Conservation (phyloP, 2,797 vertebrate species). For the Cuniculus paca region DNA sequence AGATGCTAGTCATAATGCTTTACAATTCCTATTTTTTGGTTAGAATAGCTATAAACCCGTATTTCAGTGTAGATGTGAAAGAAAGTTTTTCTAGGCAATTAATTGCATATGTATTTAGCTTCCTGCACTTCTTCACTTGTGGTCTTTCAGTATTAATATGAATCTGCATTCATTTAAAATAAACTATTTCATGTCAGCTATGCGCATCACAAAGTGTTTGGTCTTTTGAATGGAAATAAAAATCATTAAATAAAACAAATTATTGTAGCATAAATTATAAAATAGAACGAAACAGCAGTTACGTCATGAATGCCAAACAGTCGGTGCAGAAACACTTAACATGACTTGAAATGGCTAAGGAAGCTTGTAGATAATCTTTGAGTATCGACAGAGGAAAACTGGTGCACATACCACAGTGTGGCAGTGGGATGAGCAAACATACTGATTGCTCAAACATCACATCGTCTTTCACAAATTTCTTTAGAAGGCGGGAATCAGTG, state of each 20-base stretch:
- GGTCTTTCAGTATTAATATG: neutral
- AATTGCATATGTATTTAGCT: neutral
- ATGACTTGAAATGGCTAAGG: neutral
- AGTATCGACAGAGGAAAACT: neutral
- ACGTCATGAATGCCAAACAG: fast-evolving
- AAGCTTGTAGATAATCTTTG: neutral
- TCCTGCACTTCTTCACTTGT: neutral
- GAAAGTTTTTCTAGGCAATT: neutral
- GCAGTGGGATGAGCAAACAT: neutral
- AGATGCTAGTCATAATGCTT: slow-evolving; percentile 59
- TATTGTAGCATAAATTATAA: neutral
- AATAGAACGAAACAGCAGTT: neutral
- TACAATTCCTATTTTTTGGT: slow-evolving; percentile 36
- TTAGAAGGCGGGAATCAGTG: neutral
- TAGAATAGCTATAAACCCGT: slow-evolving; percentile 53
- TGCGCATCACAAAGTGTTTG: neutral
- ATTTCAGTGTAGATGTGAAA: slow-evolving; percentile 12
- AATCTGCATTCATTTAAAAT: slow-evolving; percentile 31
- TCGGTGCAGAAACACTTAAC: neutral
- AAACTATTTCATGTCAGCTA: neutral
- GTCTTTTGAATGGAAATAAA: neutral
- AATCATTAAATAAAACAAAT: neutral
- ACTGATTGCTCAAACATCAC: neutral
- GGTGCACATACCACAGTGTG: neutral
- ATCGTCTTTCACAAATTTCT: neutral